These are phyloP conservation scores for Nebria brevicollis DNA, from an alignment of 2,888 invertebrate genomes.

Conservation along the genomic window DNA sequence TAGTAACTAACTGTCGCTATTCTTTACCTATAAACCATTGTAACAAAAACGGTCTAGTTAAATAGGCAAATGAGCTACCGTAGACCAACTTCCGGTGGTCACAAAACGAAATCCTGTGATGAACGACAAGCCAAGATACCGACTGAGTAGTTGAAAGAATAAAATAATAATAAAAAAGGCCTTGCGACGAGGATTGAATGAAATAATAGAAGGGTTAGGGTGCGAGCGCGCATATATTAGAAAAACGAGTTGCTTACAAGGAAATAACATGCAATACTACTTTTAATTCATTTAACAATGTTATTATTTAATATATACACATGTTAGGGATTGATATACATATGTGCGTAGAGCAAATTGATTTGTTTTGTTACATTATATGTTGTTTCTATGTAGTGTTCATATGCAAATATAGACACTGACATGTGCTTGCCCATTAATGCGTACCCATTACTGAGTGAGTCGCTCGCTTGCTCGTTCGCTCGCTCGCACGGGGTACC, in stretches of 20 bases:
- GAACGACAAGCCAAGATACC: background rate
- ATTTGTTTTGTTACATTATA: background rate
- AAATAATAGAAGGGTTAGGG: slow-evolving; percentile 21
- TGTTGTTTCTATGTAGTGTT: background rate
- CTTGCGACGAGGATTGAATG: background rate
- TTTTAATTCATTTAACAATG: no score
- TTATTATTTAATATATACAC: no score
- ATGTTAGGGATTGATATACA: no score
- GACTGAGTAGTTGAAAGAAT: background rate
- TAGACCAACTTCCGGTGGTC: slow-evolving; percentile 52
- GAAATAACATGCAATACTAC: no score
- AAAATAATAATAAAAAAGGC: background rate
- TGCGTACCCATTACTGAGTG: slow-evolving; percentile 11
- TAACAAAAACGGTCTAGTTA: slow-evolving; percentile 58
- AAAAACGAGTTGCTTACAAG: background rate
- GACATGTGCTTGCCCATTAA: slow-evolving; percentile 20
- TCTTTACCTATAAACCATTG: slow-evolving; percentile 32
- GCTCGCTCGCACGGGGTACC: background rate
- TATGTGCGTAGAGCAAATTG: no score
- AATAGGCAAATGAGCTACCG: slow-evolving; percentile 58
- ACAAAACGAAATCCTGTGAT: background rate
- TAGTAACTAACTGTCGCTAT: background rate
- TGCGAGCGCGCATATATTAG: slow-evolving; percentile 39
- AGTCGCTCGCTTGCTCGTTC: background rate
- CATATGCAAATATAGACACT: slow-evolving; percentile 37